Evolutionary conservation across 2,888 invertebrate genomes (phyloP), one percentile per base, ranked within the genome.

Genomic region (Agonum fuliginosum): DNA sequence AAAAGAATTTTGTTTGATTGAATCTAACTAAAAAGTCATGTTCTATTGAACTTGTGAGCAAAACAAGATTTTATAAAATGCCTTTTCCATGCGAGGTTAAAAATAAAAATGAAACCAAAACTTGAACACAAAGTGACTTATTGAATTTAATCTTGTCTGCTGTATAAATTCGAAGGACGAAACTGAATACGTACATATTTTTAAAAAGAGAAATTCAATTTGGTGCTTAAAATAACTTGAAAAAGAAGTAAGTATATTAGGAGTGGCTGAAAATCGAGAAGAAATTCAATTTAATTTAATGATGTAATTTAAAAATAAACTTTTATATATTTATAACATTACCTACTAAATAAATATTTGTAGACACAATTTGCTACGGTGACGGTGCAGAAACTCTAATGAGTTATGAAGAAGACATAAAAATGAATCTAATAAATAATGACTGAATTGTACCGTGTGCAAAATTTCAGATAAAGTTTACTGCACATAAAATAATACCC

Each of bases 111-210:
- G 22, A 51, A 51, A 17, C 22, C 8, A 51, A 51, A 20, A 22
- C 10, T 51, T 20, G 19, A 0, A 22, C 51, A n/a, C 22, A 22
- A 22, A 51, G 51, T 22, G 51, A 22, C 51, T 51, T 51, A 51
- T 51, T 51, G 51, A 51, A 51, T 51, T 51, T 51, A 51, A 24
- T 51, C 51, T 51, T n/a, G 22, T 51, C 51, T 22, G 51, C 51
- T 10, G 22, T 51, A 51, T 51, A 51, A 51, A 51, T 51, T 51
- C 24, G 12, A 24, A 20, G 51, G 1, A 8, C 22, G 20, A 4
- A 22, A 51, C 8, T n/a, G n/a, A 22, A 12, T n/a, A 4, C 1
- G 10, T 34, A 10, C 51, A 51, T 51, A 51, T 51, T 51, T 51
- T 22, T 51, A 51, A 22, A 22, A 51, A 22, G 22, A 6, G n/a